Percentiles rank a stretch among this genome's conserved stretches.
phyloP scores from a whole-genome alignment of 2,888 invertebrate species.

The Agonopterix arenella region DNA sequence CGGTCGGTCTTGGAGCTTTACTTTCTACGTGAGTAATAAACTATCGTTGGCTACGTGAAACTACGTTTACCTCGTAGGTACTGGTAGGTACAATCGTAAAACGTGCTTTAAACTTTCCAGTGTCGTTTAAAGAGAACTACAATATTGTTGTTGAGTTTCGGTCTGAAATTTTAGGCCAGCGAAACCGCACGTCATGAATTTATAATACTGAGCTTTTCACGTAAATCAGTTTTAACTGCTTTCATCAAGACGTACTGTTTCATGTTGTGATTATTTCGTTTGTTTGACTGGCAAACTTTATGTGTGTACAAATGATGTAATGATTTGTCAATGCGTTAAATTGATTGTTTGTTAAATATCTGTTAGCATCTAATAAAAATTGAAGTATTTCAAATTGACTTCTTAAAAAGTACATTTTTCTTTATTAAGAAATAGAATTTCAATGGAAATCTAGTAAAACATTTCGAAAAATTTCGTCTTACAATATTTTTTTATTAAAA shows the following conservation, averaged over 20 bases:
- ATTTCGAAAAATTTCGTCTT: too few species aligned
- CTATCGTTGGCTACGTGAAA: neutral
- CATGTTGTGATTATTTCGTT: neutral
- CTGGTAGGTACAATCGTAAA: neutral
- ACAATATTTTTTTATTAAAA: too few species aligned
- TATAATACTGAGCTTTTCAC: neutral
- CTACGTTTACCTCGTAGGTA: neutral
- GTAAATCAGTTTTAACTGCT: neutral
- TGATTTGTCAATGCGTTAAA: too few species aligned
- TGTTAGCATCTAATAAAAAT: too few species aligned
- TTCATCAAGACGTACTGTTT: neutral
- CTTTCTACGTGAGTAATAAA: slow-evolving; percentile 3
- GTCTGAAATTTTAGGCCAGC: neutral
- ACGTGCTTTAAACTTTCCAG: neutral
- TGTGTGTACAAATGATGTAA: too few species aligned
- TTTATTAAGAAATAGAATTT: too few species aligned
- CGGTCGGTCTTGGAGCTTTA: neutral
- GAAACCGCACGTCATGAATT: neutral
- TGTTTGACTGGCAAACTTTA: too few species aligned
- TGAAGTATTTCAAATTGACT: too few species aligned
- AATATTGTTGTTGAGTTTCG: slow-evolving; percentile 2
- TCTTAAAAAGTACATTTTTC: too few species aligned
- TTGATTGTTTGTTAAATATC: too few species aligned
- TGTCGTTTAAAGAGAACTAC: neutral
- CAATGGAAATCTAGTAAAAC: too few species aligned